Evolutionary conservation across 2,797 vertebrate species (phyloP).

Genomic region (Hoplostethus mediterraneus): DNA sequence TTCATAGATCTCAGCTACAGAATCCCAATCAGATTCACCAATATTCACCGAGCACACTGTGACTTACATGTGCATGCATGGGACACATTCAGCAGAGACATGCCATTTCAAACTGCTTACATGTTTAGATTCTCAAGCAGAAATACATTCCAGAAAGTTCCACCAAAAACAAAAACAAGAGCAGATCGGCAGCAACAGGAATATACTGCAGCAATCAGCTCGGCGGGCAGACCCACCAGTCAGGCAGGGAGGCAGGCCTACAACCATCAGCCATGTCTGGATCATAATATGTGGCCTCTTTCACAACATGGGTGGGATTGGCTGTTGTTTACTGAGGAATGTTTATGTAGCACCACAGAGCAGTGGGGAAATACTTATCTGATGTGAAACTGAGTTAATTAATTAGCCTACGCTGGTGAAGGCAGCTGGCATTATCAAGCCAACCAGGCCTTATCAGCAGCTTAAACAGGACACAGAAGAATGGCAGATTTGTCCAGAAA

Average conservation of each 20-base stretch:
- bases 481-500: constrained; percentile 9
- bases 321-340: constrained; percentile 77
- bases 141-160: constrained; percentile 28
- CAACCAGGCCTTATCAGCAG: constrained; percentile 29
- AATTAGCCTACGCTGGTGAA: constrained; percentile 58
- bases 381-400: constrained; percentile 70
- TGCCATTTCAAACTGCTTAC: not conserved
- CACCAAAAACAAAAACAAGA: constrained; percentile 18
- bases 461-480: constrained; percentile 16
- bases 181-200: constrained; percentile 20
- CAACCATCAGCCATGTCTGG: constrained; percentile 62
- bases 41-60: not conserved
- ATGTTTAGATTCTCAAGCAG: not conserved
- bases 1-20: not conserved
- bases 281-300: constrained; percentile 72
- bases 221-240: constrained; percentile 28
- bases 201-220: constrained; percentile 28
- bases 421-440: constrained; percentile 43
- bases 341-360: constrained; percentile 74
- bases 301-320: constrained; percentile 80
- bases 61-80: not conserved
- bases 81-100: not conserved
- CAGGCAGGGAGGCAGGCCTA: constrained; percentile 42
- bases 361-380: constrained; percentile 71
- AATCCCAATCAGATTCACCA: not conserved